A percentile compares a stretch with the other conserved stretches of the same genome.
Conservation (phyloP, 92 coral and sea anemone genomes). For the Diadumene lineata region DNA sequence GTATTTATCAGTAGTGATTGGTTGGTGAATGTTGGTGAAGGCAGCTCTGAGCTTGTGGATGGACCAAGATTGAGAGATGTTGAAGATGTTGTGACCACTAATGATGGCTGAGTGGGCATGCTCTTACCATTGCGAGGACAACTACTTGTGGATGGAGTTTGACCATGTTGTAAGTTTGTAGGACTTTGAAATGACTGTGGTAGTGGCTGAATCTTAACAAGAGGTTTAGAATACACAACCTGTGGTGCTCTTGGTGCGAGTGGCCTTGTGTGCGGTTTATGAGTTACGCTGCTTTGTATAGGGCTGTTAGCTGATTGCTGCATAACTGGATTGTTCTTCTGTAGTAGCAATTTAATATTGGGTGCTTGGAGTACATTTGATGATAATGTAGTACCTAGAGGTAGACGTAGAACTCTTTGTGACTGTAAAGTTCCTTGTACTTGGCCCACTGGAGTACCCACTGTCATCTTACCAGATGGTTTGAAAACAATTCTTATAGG, state of each 20-base stretch:
- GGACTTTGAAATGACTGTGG: neutral
- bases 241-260: neutral
- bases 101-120: neutral
- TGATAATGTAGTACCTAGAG: neutral
- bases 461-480: conserved; percentile 14
- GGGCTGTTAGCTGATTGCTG: conserved; percentile 7
- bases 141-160: neutral
- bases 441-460: conserved; percentile 14
- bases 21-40: neutral
- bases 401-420: conserved; percentile 1
- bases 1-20: neutral
- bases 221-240: conserved; percentile 1
- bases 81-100: neutral
- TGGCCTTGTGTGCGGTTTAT: neutral
- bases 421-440: conserved; percentile 17
- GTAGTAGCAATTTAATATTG: conserved; percentile 9
- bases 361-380: conserved; percentile 8
- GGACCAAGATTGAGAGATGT: neutral
- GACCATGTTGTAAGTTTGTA: neutral
- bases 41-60: neutral
- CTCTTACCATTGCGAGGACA: neutral
- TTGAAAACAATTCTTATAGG: conserved; percentile 22
- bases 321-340: conserved; percentile 10
- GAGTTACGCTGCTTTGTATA: neutral
- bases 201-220: conserved; percentile 13